Conservation (phyloP, 2,797 vertebrate species). For the Enteromius radiatus region DNA sequence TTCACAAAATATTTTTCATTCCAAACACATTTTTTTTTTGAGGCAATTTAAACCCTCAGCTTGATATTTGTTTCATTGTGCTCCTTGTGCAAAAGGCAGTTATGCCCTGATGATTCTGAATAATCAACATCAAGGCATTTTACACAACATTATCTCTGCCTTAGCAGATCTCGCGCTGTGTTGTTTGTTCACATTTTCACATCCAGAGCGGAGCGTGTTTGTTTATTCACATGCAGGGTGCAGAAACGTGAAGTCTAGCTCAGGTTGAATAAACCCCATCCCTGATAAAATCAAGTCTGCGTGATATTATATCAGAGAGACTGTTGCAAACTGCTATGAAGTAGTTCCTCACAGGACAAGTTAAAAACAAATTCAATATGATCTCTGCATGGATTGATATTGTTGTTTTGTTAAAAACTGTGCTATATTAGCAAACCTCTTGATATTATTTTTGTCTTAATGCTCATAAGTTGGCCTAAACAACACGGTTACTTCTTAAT, state of each 20-base stretch:
- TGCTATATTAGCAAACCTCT: background rate
- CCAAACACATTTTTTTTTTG: constrained; percentile 3
- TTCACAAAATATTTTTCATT: constrained; percentile 28
- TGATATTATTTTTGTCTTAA: background rate
- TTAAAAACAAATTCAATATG: background rate
- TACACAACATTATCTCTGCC: constrained; percentile 45
- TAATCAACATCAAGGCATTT: constrained; percentile 46
- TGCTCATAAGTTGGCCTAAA: background rate
- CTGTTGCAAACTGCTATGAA: constrained; percentile 20
- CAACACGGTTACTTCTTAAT: background rate
- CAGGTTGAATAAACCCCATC: constrained; percentile 23
- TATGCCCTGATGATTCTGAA: constrained; percentile 35
- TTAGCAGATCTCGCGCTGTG: constrained; percentile 23
- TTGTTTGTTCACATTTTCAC: constrained; percentile 37
- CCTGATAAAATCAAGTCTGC: constrained; percentile 9
- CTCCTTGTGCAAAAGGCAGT: constrained; percentile 27
- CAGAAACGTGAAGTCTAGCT: constrained; percentile 3
- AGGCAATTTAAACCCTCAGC: constrained; percentile 32
- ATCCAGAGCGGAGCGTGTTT: background rate
- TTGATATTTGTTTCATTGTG: constrained; percentile 40
- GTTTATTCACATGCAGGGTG: constrained; percentile 4
- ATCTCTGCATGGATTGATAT: background rate
- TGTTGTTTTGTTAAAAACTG: constrained; percentile 14
- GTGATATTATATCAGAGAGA: constrained; percentile 14
- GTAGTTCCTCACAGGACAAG: background rate